These are phyloP conservation scores for Zoroaster sp. DNA, from an alignment of 53 echinoderm and acorn worm species.

Conservation along the genomic window DNA sequence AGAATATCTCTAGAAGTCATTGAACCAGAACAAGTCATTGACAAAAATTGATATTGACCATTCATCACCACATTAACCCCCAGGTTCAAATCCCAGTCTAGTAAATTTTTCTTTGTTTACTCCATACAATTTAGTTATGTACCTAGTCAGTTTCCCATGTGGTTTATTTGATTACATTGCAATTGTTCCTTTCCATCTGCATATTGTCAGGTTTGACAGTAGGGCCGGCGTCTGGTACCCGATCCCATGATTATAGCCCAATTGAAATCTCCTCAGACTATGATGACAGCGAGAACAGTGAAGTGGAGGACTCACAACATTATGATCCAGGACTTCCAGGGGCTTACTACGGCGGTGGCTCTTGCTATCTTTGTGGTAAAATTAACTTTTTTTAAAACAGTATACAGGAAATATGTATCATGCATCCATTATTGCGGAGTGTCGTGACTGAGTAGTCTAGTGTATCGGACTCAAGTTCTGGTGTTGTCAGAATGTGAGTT, in stretches of 20 bases:
- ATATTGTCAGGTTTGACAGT: background rate
- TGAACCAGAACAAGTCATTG: too few relatives aligned
- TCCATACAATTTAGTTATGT: too few relatives aligned
- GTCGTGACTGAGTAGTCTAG: too few relatives aligned
- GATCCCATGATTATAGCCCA: background rate
- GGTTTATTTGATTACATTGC: too few relatives aligned
- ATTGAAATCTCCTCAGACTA: slow-evolving; percentile 41
- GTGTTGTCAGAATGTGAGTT: background rate
- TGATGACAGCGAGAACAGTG: slow-evolving; percentile 41
- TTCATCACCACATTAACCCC: too few relatives aligned
- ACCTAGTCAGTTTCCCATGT: too few relatives aligned
- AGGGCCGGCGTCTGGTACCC: background rate
- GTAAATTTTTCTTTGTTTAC: too few relatives aligned
- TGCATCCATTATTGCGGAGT: too few relatives aligned
- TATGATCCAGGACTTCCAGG: slow-evolving; percentile 22
- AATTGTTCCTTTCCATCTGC: background rate
- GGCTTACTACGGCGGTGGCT: slow-evolving; percentile 44
- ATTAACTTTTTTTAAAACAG: background rate
- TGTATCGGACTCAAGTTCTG: too few relatives aligned
- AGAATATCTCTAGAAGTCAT: background rate
- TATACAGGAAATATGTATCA: background rate
- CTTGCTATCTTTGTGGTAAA: slow-evolving; percentile 64
- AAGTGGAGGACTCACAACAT: background rate
- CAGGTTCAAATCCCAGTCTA: too few relatives aligned
- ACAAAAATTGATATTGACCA: too few relatives aligned